Conservation (phyloP, 2,888 invertebrate genomes). For the Drosophila infuscata region DNA sequence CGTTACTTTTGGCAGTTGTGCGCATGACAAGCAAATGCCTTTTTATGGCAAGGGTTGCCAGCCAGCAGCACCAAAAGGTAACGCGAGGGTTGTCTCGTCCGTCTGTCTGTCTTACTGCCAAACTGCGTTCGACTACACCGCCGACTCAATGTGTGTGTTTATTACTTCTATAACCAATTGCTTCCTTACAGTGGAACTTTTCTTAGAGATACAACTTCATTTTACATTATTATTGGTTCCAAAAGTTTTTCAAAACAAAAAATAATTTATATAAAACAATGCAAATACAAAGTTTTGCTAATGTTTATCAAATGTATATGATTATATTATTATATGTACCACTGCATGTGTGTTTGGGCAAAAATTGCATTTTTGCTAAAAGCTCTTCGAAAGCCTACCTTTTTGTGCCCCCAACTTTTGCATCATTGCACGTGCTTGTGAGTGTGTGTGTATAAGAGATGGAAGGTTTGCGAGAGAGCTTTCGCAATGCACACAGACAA, state of each 20-base stretch:
- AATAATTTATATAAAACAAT: background rate
- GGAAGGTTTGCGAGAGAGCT: conserved; percentile 34
- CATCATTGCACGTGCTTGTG: conserved; percentile 1
- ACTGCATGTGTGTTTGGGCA: conserved; percentile 7
- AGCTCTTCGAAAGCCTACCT: conserved; percentile 1
- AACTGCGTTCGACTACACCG: conserved; percentile 37
- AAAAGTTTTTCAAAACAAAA: background rate
- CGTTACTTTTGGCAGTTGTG: conserved; percentile 36
- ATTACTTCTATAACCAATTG: background rate
- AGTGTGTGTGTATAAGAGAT: background rate
- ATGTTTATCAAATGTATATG: background rate
- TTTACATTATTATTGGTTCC: background rate
- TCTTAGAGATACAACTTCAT: background rate
- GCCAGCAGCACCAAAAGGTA: conserved; percentile 57
- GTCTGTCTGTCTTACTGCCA: conserved; percentile 26
- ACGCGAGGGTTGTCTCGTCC: conserved; percentile 50
- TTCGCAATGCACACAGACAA: conserved; percentile 20
- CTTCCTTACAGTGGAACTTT: background rate
- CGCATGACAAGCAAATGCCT: conserved; percentile 65
- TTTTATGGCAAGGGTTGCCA: conserved; percentile 76
- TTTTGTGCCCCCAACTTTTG: background rate
- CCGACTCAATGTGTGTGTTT: background rate
- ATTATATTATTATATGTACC: background rate
- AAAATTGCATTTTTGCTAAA: conserved; percentile 3
- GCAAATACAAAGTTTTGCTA: background rate